Percentiles rank a stretch among this genome's conserved stretches.
Conservation (phyloP, 1,140 invertebrate species). For the Himalopsyche phryganea region DNA sequence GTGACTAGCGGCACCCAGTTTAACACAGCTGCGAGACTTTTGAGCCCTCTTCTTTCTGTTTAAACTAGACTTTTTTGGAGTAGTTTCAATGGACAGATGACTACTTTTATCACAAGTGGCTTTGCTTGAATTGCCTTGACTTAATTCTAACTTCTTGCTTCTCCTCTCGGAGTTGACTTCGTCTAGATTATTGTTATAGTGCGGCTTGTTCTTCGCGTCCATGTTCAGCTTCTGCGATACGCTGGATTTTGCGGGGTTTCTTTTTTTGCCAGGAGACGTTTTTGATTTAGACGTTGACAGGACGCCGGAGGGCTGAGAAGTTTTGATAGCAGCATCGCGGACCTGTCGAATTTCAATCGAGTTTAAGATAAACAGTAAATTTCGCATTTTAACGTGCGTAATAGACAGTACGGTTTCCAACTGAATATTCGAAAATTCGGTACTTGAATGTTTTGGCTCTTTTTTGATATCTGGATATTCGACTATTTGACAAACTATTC, state of each 20-base stretch:
- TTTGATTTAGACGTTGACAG: no score
- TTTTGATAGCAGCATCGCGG: no score
- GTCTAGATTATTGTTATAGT: background rate
- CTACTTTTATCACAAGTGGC: no score
- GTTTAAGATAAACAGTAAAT: no score
- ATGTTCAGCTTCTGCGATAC: background rate
- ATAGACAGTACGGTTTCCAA: no score
- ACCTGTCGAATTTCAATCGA: no score
- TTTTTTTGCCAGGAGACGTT: background rate
- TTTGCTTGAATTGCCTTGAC: background rate
- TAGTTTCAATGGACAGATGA: slow-evolving; percentile 14
- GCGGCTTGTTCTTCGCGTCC: background rate
- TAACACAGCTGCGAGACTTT: slow-evolving; percentile 11
- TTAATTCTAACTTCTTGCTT: background rate
- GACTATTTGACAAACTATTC: no score
- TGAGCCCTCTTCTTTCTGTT: slow-evolving; percentile 7
- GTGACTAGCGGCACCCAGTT: slow-evolving; percentile 9
- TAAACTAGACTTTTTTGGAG: slow-evolving; percentile 27
- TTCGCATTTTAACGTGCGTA: no score
- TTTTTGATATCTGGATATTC: no score
- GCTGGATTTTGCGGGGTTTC: background rate
- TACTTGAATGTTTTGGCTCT: no score
- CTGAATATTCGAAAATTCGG: no score
- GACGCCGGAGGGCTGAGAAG: no score
- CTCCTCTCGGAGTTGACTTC: slow-evolving; percentile 8